These are phyloP conservation scores for Sturnira hondurensis DNA, from an alignment of 2,113 vertebrate genomes.

Conservation along the genomic window DNA sequence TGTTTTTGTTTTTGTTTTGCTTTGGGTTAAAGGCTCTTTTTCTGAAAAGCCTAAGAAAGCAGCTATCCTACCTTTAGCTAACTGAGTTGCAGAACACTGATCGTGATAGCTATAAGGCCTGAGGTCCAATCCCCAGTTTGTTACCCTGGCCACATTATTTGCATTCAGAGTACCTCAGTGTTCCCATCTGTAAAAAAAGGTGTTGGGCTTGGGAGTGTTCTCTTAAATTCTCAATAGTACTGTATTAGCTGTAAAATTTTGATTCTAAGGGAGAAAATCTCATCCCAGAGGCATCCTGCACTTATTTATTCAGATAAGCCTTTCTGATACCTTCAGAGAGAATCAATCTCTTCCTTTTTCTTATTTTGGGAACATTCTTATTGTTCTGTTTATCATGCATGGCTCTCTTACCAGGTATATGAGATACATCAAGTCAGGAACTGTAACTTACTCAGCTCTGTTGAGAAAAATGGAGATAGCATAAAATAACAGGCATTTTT, in stretches of 20 bases:
- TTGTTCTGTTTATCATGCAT: neutral
- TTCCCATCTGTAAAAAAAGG: slow-evolving; percentile 36
- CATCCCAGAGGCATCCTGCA: neutral
- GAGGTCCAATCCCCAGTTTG: neutral
- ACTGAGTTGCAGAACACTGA: neutral
- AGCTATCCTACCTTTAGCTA: neutral
- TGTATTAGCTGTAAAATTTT: neutral
- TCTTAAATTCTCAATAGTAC: slow-evolving; percentile 16
- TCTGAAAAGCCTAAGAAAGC: slow-evolving; percentile 44
- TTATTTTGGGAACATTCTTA: neutral
- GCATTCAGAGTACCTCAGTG: neutral
- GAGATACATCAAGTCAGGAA: neutral
- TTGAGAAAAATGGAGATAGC: neutral
- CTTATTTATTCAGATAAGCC: neutral
- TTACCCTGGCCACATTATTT: neutral
- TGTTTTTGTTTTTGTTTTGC: neutral
- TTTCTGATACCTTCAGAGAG: neutral
- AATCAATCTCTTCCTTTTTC: neutral
- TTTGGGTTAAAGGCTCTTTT: slow-evolving; percentile 12
- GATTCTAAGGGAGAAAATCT: slow-evolving; percentile 5
- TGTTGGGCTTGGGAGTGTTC: neutral
- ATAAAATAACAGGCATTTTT: neutral
- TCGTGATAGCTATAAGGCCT: neutral
- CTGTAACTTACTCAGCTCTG: neutral
- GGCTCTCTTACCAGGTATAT: neutral